Percentiles rank a stretch among this genome's conserved stretches.
Conservation (phyloP, 1,140 invertebrate genomes). For the Limonius californicus region DNA sequence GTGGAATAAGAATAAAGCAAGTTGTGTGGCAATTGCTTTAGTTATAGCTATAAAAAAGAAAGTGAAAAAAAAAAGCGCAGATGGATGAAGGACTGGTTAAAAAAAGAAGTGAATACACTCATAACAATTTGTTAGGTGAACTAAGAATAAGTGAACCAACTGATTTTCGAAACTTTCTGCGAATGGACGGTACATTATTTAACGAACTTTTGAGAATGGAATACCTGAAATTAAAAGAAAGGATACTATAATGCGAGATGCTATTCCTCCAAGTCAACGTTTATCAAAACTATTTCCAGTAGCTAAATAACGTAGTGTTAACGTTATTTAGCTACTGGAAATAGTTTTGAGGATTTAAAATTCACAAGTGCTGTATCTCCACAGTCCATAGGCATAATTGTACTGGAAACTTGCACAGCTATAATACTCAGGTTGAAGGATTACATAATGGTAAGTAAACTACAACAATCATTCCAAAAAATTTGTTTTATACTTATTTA, state of each 20-base stretch:
- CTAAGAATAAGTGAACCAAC: too few relatives aligned
- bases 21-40: slow-evolving; percentile 19
- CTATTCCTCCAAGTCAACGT: slow-evolving; percentile 41
- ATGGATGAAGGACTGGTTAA: not conserved
- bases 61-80: slow-evolving; percentile 1
- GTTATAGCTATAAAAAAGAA: too few relatives aligned
- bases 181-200: slow-evolving; percentile 18
- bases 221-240: slow-evolving; percentile 34
- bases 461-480: not conserved
- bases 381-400: slow-evolving; percentile 18
- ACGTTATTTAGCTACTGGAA: slow-evolving; percentile 41
- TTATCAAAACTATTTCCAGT: slow-evolving; percentile 40
- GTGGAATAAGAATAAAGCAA: too few relatives aligned
- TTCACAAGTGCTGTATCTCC: slow-evolving; percentile 21
- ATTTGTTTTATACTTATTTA: slow-evolving; percentile 3
- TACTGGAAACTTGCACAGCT: slow-evolving; percentile 22
- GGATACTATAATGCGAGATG: slow-evolving; percentile 40
- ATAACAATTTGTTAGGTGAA: slow-evolving; percentile 15
- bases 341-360: slow-evolving; percentile 39
- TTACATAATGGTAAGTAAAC: slow-evolving; percentile 12
- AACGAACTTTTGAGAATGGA: slow-evolving; percentile 23
- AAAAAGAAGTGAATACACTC: not conserved
- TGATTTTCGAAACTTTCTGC: too few relatives aligned
- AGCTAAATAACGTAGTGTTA: too few relatives aligned
- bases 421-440: slow-evolving; percentile 16